Evolutionary conservation across 2,797 vertebrate species (phyloP), one percentile per base, ranked within the genome.

Genomic region (Falco novaeseelandiae): DNA sequence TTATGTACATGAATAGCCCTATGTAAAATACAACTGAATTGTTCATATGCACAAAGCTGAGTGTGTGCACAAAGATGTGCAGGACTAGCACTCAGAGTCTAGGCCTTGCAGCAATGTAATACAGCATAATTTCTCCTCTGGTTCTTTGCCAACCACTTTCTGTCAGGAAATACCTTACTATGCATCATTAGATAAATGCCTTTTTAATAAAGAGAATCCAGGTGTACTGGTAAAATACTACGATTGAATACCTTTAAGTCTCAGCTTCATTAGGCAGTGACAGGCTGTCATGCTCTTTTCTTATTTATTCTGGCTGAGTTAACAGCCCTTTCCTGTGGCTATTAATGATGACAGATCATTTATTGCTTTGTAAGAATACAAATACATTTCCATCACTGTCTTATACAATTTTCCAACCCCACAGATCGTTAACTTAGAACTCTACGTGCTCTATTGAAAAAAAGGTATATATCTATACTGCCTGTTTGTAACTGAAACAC

Each of bases 161-260:
- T 25, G 13, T 85, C 58, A 72, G 5, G 29, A 81, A 92, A 94
- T 62, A 84, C 27, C 55, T 89, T 70, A 34, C 36, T 81, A 71
- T 91, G 91, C 62, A 87, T 93, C 69, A 59, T 96, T 96, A 96
- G 69, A 97, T 86, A 97, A 97, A 97, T 91, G 83, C 9, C 18
- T 95, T 97, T 97, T 97, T 96, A 97, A 97, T 97, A 96, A 94
- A 97, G 95, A 97, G 62, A 95, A 97, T 93, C 57, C 87, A 94
- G 78, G 95, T 92, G 80, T 87, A 58, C 65, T 78, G 61, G 59
- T 96, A 95, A 96, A 97, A 93, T 72, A 49, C 59, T n/a, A 26
- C 95, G 97, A 97, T 69, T 81, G 89, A 97, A 90, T 78, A 76
- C 72, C 83, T 96, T 94, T 96, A 73, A 89, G 79, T 90, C 74